Percentiles rank a stretch among this genome's conserved stretches.
phyloP scores from a whole-genome alignment of 2,888 invertebrate species.

The Macrophya annulata region DNA sequence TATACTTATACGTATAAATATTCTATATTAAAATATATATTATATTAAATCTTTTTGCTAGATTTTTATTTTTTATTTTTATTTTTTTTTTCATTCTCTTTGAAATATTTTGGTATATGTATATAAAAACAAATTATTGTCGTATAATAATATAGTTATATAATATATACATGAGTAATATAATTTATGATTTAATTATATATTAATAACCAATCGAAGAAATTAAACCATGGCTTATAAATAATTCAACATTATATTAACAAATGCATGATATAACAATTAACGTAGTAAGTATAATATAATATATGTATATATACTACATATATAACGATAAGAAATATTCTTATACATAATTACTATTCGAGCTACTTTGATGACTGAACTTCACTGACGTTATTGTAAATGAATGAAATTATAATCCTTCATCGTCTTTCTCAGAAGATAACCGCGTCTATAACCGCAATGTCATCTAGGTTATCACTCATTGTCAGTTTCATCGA shows the following conservation, averaged over 20 bases:
- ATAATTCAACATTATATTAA: constrained; percentile 8
- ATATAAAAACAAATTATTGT: too few relatives aligned
- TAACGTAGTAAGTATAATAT: constrained; percentile 5
- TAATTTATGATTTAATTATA: not conserved
- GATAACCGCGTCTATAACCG: constrained; percentile 19
- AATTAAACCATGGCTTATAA: not conserved
- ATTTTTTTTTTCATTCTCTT: too few relatives aligned
- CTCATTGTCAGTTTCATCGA: constrained; percentile 22
- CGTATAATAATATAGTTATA: too few relatives aligned
- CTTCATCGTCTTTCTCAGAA: not conserved
- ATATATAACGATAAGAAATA: not conserved
- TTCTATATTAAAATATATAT: not conserved
- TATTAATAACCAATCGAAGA: not conserved
- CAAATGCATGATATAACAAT: not conserved
- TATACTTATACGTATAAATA: not conserved
- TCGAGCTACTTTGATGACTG: not conserved
- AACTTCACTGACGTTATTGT: constrained; percentile 20
- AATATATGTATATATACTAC: not conserved
- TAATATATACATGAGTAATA: constrained; percentile 14
- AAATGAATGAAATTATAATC: constrained; percentile 35
- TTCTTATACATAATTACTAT: constrained; percentile 1
- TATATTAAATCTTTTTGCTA: too few relatives aligned
- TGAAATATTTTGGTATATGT: not conserved
- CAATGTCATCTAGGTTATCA: constrained; percentile 43
- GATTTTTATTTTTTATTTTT: not conserved